Evolutionary conservation across 2,113 vertebrate species (phyloP).

Genomic region (Taxidea taxus): DNA sequence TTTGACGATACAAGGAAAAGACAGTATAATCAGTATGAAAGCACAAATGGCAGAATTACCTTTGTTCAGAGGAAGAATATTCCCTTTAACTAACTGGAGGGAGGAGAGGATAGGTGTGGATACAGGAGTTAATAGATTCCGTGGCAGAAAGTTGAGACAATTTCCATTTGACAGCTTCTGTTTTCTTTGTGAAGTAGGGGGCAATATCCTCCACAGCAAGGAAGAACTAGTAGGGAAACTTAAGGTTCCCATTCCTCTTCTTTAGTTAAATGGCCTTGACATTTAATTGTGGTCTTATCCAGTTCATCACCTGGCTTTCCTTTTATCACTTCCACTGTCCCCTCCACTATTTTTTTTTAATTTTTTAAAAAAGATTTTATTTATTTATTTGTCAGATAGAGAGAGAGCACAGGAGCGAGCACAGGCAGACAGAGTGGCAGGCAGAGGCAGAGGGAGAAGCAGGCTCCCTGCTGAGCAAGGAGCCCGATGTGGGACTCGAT

Average conservation of each 20-base stretch:
- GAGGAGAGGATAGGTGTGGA: not conserved
- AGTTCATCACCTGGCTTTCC: not conserved
- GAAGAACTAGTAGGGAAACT: not conserved
- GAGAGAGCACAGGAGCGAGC: no score
- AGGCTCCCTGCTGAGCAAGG: no score
- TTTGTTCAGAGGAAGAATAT: not conserved
- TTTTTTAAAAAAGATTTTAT: no score
- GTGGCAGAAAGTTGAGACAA: not conserved
- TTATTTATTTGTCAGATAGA: no score
- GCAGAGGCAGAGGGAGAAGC: no score
- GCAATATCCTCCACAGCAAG: not conserved
- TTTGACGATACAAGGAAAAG: not conserved
- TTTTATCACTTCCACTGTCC: not conserved
- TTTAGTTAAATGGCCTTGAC: not conserved
- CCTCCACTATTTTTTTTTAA: not conserved
- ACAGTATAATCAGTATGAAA: not conserved
- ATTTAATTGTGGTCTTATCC: slow-evolving; percentile 1
- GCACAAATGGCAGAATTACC: not conserved
- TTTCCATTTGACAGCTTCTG: not conserved
- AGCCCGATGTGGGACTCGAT: no score
- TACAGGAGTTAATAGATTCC: not conserved
- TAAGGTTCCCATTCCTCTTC: not conserved
- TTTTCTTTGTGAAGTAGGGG: not conserved
- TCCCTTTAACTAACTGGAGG: not conserved
- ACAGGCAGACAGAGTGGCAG: no score